phyloP scores from a whole-genome alignment of 2,797 vertebrate species.

The Macroramphosus scolopax region DNA sequence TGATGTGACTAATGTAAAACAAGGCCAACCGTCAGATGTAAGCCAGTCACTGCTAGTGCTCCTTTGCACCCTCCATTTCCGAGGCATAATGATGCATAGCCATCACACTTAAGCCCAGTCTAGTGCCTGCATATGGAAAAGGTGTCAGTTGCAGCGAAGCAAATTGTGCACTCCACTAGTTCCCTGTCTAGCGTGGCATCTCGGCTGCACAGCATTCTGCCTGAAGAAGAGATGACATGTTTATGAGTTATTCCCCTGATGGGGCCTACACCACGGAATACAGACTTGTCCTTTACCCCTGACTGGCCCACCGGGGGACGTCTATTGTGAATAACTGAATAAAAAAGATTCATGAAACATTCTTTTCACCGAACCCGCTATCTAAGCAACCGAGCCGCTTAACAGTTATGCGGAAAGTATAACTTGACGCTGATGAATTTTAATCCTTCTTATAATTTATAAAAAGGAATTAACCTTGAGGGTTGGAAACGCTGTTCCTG shows the following conservation, averaged over 20 bases:
- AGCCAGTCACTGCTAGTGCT: slow-evolving; percentile 75
- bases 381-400: slow-evolving; percentile 21
- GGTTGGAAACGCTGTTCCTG: slow-evolving; percentile 17
- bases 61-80: slow-evolving; percentile 79
- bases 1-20: slow-evolving; percentile 84
- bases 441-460: slow-evolving; percentile 13
- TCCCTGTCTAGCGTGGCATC: slow-evolving; percentile 73
- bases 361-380: slow-evolving; percentile 22
- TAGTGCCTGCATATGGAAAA: slow-evolving; percentile 79
- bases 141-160: slow-evolving; percentile 73
- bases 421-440: slow-evolving; percentile 27
- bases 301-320: slow-evolving; percentile 52
- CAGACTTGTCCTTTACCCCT: slow-evolving; percentile 60
- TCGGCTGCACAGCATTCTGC: slow-evolving; percentile 61
- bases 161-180: slow-evolving; percentile 81
- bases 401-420: slow-evolving; percentile 4
- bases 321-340: slow-evolving; percentile 63
- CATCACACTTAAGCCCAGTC: slow-evolving; percentile 78
- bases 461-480: slow-evolving; percentile 26
- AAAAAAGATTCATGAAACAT: slow-evolving; percentile 34
- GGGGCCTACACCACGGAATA: slow-evolving; percentile 66
- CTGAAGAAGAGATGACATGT: slow-evolving; percentile 77
- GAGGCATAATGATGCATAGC: slow-evolving; percentile 83
- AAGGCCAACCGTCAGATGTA: slow-evolving; percentile 81
- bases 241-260: slow-evolving; percentile 74